A percentile compares a stretch with the other conserved stretches of the same genome.
phyloP scores from a whole-genome alignment of 2,888 invertebrate species.

The Idaea aversata region DNA sequence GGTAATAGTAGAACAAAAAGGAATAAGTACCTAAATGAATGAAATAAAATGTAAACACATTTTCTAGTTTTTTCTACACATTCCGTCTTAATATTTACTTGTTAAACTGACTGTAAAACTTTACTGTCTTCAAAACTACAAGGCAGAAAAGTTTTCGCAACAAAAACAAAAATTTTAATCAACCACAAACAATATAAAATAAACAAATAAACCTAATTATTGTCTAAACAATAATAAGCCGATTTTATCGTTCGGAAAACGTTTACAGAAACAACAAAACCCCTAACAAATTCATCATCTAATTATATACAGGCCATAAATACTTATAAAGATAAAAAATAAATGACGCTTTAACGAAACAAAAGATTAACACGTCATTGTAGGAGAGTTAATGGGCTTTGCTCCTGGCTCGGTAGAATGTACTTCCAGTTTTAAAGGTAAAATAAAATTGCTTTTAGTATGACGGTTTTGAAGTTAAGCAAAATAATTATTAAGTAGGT shows the following conservation, averaged over 20 bases:
- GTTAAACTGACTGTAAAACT: background rate
- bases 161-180: background rate
- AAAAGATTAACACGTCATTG: constrained; percentile 29
- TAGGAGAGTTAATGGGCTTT: constrained; percentile 21
- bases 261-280: constrained; percentile 16
- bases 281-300: constrained; percentile 22
- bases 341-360: constrained; percentile 25
- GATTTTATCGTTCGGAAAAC: constrained; percentile 4
- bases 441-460: background rate
- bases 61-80: no score
- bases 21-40: no score
- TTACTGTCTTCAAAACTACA: background rate
- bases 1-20: no score
- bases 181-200: background rate
- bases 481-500: no score
- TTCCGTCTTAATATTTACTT: background rate
- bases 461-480: no score
- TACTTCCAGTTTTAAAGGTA: background rate
- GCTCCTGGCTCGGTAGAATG: background rate
- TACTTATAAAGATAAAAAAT: constrained; percentile 27
- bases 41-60: no score
- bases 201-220: background rate
- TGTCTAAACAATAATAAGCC: background rate
- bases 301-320: constrained; percentile 28
- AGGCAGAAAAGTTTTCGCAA: background rate